phyloP scores from a whole-genome alignment of 2,797 vertebrate species.

The Labeo calbasu region DNA sequence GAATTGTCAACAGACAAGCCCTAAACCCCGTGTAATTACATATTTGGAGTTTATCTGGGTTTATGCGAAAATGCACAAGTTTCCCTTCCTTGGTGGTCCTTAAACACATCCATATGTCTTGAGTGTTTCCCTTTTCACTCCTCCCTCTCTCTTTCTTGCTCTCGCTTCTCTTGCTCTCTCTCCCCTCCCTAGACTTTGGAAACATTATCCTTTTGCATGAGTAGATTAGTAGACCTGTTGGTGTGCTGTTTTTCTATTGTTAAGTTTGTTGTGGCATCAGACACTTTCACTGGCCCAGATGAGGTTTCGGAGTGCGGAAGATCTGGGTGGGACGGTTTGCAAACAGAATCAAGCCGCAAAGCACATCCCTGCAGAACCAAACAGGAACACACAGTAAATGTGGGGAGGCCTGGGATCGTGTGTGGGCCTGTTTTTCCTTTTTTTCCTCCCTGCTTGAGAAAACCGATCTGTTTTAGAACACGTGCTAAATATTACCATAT shows the following conservation, averaged over 20 bases:
- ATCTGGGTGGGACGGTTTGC: conserved; percentile 73
- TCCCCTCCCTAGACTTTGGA: conserved; percentile 59
- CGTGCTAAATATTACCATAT: conserved; percentile 86
- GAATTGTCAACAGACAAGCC: conserved; percentile 83
- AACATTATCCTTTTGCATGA: conserved; percentile 68
- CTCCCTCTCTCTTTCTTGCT: conserved; percentile 64
- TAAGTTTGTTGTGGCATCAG: conserved; percentile 76
- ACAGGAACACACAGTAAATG: conserved; percentile 73
- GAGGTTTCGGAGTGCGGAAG: conserved; percentile 70
- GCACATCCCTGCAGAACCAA: conserved; percentile 70
- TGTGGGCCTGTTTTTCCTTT: conserved; percentile 76
- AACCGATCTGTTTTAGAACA: conserved; percentile 84
- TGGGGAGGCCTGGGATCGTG: conserved; percentile 77
- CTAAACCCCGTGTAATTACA: conserved; percentile 87
- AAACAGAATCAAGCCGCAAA: conserved; percentile 76
- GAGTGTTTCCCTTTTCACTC: conserved; percentile 80
- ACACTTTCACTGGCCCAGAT: conserved; percentile 75
- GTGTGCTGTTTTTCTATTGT: conserved; percentile 70
- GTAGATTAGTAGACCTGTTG: conserved; percentile 71
- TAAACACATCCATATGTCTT: conserved; percentile 87
- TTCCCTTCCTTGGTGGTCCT: conserved; percentile 87
- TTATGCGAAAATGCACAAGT: conserved; percentile 85
- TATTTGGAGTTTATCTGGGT: conserved; percentile 87
- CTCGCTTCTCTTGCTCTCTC: conserved; percentile 27
- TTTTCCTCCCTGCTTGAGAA: conserved; percentile 76